phyloP scores from a whole-genome alignment of 1,140 invertebrate species.

The Tetraneura akinire region DNA sequence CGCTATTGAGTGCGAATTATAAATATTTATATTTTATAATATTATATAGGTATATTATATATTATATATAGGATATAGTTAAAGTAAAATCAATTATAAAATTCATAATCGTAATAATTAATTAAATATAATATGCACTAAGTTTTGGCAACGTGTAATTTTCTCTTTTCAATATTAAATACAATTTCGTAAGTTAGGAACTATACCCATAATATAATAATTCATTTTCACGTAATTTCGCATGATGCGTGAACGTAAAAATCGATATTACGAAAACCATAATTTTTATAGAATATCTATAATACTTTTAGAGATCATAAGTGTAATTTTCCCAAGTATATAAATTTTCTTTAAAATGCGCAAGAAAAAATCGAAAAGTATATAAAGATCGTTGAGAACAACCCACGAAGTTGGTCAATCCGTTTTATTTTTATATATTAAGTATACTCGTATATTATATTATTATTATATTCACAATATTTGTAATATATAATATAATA shows the following conservation, averaged over 20 bases:
- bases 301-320: background rate
- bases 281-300: constrained; percentile 4
- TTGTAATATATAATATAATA: no score
- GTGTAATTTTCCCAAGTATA: background rate
- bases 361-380: no score
- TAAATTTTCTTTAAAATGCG: background rate
- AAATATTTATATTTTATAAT: no score
- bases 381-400: background rate
- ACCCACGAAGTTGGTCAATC: background rate
- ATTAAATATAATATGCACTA: no score
- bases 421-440: no score
- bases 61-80: background rate
- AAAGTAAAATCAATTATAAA: no score
- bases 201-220: no score
- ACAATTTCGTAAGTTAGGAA: background rate
- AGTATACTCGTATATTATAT: no score
- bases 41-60: background rate
- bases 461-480: no score
- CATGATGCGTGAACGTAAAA: background rate
- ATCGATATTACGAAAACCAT: background rate
- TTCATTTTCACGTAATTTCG: background rate
- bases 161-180: constrained; percentile 2
- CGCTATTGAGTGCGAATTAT: no score
- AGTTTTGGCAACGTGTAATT: background rate
- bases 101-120: no score